phyloP scores from a whole-genome alignment of 2,113 vertebrate species.

The Casuarius casuarius region DNA sequence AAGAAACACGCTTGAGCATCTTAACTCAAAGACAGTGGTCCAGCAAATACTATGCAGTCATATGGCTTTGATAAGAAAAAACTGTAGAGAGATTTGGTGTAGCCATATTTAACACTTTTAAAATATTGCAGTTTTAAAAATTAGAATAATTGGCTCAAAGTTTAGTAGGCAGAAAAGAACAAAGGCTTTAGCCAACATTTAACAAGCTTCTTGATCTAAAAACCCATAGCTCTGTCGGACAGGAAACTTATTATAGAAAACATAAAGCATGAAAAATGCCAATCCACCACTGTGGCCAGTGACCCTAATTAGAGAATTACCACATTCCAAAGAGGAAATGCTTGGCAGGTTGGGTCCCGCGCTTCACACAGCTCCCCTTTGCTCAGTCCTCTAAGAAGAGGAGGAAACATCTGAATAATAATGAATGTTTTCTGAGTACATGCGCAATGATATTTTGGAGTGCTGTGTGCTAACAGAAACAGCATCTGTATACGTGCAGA shows the following conservation, averaged over 20 bases:
- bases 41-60: background rate
- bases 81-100: background rate
- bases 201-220: background rate
- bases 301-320: background rate
- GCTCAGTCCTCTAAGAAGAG: background rate
- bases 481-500: background rate
- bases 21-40: background rate
- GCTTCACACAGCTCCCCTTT: background rate
- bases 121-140: background rate
- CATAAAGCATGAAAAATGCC: background rate
- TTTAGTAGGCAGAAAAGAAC: background rate
- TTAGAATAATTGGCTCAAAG: background rate
- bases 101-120: background rate
- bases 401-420: background rate
- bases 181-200: background rate
- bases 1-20: background rate
- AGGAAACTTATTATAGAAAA: background rate
- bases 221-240: background rate
- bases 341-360: background rate
- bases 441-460: background rate
- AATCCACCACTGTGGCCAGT: background rate
- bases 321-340: background rate
- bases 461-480: background rate
- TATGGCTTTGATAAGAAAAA: background rate
- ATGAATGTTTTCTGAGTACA: background rate